Base-by-base conservation (phyloP, 2,888 invertebrate genomes). In the Microctonus brassicae region DNA sequence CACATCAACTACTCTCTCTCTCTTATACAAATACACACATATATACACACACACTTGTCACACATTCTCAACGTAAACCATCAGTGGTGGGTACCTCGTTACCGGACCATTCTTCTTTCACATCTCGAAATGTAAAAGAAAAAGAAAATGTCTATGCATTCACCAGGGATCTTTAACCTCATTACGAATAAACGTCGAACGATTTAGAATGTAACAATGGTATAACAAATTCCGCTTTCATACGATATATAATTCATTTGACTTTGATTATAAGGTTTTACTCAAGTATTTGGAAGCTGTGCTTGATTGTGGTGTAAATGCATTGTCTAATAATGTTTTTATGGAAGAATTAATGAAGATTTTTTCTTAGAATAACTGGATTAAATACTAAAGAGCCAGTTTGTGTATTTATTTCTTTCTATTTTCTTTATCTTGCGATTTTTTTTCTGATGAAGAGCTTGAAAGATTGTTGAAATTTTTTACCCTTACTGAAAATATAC, bases 91-190 rank as follows among this genome's bases (percentile, higher is more conserved):
- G 67, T 70, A 61, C 72, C 73, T 74, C 72, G 72, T 74, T 75
- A 75, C 70, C 69, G 70, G 61, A 34, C 74, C 69, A 74, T 75
- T 74, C 74, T 74, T 72, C 68, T 73, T 33, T 7, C 69, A 34
- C 66, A 69, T 73, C 58, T 52, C 58, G 52, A 64, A 53, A 47
- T 7, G 62, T 13, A 9, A 24, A 39, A 36, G 39, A 62, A 39
- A 36, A 17, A 24, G 36, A 22, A 26, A 22, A n/a, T 6, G 17
- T 33, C 20, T 6, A 47, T n/a, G 47, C 4, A 17, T 47, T 17
- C 47, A 47, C 17, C 9, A 34, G 47, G 29, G 42, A 47, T 29
- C 52, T 42, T 34, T 17, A 29, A 33, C 58, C 33, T 34, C 33
- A 58, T 58, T 17, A 33, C n/a, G 34, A 58, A 58, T 58, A 33